phyloP scores from a whole-genome alignment of 2,797 vertebrate genomes.

The Clarias laeviceps region DNA sequence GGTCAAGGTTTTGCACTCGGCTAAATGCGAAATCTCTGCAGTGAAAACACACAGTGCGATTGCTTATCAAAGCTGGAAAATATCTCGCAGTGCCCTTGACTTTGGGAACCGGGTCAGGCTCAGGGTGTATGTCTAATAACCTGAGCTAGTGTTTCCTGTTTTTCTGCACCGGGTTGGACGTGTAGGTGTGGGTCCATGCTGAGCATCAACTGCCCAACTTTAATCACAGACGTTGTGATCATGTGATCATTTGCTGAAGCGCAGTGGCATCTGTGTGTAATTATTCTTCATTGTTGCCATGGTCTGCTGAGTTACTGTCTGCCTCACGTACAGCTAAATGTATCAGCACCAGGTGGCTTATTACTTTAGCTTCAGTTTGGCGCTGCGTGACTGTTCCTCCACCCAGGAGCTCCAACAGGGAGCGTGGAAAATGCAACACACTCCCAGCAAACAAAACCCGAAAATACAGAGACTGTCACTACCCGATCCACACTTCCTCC shows the following conservation, averaged over 20 bases:
- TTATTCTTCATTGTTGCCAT: conserved; percentile 6
- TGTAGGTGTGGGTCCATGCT: conserved; percentile 24
- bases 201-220: conserved; percentile 5
- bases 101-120: conserved; percentile 37
- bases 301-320: neutral
- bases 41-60: neutral
- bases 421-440: conserved; percentile 25
- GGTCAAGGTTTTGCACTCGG: neutral
- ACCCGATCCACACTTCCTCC: neutral
- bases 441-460: neutral
- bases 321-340: neutral
- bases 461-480: neutral
- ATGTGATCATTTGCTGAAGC: conserved; percentile 19
- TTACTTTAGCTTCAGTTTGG: neutral
- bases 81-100: neutral
- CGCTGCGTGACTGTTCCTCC: conserved; percentile 8
- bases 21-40: neutral
- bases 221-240: conserved; percentile 4
- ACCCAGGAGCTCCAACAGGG: conserved; percentile 16
- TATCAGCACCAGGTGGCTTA: conserved; percentile 5
- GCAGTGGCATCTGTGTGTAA: conserved; percentile 13
- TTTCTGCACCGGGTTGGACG: conserved; percentile 49
- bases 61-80: conserved; percentile 16
- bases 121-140: conserved; percentile 51
- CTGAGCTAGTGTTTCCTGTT: conserved; percentile 61